phyloP scores from a whole-genome alignment of 2,888 invertebrate species.

The Caenorhabditis sp. region DNA sequence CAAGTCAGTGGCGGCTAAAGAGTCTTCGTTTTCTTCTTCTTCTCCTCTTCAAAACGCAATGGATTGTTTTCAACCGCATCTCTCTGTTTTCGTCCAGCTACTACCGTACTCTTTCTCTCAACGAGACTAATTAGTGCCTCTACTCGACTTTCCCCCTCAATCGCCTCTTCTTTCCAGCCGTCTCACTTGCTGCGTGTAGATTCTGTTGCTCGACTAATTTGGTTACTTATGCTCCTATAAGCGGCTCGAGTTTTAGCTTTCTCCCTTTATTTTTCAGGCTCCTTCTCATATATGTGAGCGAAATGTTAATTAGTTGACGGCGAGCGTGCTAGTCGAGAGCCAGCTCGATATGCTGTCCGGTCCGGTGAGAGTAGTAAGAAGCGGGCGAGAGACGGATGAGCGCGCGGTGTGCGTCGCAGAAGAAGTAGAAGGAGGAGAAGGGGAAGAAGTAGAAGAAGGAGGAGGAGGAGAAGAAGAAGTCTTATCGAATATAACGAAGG shows the following conservation, averaged over 20 bases:
- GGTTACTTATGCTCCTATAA: constrained; percentile 60
- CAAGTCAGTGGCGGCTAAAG: too few species aligned
- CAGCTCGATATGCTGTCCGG: neutral
- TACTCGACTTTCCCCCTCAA: neutral
- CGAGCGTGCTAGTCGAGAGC: constrained; percentile 8
- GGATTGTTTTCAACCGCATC: neutral
- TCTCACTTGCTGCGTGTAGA: constrained; percentile 12
- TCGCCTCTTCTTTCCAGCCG: neutral
- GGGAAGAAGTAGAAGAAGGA: too few species aligned
- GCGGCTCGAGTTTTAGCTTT: constrained; percentile 53
- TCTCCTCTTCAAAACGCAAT: neutral
- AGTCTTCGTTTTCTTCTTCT: neutral
- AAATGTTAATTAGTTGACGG: constrained; percentile 63
- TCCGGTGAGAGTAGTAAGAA: constrained; percentile 23
- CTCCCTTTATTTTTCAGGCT: constrained; percentile 1
- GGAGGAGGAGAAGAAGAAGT: constrained; percentile 10
- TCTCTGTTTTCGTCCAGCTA: constrained; percentile 21
- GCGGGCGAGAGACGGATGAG: constrained; percentile 18
- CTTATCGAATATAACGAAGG: constrained; percentile 53
- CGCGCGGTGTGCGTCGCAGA: neutral
- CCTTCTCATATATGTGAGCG: constrained; percentile 46
- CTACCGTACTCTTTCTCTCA: constrained; percentile 35
- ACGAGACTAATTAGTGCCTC: constrained; percentile 42
- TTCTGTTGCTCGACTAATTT: constrained; percentile 36
- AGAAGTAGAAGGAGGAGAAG: too few species aligned